phyloP scores from a whole-genome alignment of 1,140 invertebrate genomes.

The Trachelipus rathkii region DNA sequence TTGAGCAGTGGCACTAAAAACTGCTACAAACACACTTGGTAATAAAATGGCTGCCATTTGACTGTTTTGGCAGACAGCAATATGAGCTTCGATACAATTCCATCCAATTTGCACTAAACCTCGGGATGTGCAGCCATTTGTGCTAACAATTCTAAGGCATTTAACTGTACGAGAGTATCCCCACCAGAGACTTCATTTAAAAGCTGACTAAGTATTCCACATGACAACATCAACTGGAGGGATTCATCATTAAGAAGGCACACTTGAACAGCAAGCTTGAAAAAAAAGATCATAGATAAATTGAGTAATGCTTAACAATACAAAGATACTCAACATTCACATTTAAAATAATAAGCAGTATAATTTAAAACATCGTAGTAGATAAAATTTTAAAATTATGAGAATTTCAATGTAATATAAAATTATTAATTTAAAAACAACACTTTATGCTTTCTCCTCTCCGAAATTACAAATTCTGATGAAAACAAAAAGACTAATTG shows the following conservation, averaged over 20 bases:
- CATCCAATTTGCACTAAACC: background rate
- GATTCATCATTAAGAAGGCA: background rate
- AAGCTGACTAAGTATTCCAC: background rate
- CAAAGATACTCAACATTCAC: too few relatives aligned
- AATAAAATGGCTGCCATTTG: background rate
- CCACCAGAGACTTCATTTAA: background rate
- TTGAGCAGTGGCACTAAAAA: background rate
- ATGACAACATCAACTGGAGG: background rate
- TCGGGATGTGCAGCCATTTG: background rate
- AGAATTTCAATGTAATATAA: too few relatives aligned
- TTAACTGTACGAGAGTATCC: background rate
- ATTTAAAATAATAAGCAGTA: too few relatives aligned
- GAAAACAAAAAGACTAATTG: too few relatives aligned
- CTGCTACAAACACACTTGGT: background rate
- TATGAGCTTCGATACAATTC: background rate
- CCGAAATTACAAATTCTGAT: too few relatives aligned
- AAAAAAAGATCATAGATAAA: too few relatives aligned
- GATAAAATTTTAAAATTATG: too few relatives aligned
- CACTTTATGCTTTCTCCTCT: too few relatives aligned
- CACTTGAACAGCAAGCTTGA: too few relatives aligned
- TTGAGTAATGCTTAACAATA: too few relatives aligned
- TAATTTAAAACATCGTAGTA: too few relatives aligned
- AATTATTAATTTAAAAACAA: too few relatives aligned
- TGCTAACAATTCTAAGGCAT: background rate
- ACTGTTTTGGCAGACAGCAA: background rate